Evolutionary conservation across 2,797 vertebrate species (phyloP).

Genomic region (Rhadinocentrus ornatus): DNA sequence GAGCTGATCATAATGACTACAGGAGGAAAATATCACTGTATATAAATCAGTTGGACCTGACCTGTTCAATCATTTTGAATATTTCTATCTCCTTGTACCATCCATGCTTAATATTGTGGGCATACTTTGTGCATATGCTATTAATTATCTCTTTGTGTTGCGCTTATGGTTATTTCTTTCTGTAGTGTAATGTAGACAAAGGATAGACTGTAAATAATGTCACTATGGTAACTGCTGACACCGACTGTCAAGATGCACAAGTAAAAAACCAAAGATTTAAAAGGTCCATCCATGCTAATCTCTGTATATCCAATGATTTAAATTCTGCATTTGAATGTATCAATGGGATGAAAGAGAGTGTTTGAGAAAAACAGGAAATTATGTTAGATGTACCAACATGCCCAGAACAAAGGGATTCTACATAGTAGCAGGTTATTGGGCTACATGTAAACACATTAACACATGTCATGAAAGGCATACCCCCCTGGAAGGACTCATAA

Average conservation of each 20-base stretch:
- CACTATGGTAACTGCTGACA: constrained; percentile 39
- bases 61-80: neutral
- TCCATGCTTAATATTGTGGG: neutral
- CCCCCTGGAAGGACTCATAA: neutral
- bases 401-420: constrained; percentile 19
- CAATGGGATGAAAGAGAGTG: neutral
- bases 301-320: constrained; percentile 3
- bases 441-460: constrained; percentile 25
- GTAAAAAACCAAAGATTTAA: constrained; percentile 17
- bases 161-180: constrained; percentile 3
- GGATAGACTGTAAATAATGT: constrained; percentile 19
- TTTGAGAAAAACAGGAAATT: constrained; percentile 28
- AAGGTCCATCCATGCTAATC: constrained; percentile 17
- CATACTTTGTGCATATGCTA: neutral
- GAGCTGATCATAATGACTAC: constrained; percentile 3
- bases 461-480: constrained; percentile 14
- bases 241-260: constrained; percentile 10
- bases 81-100: neutral
- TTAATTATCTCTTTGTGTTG: neutral
- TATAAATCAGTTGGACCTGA: neutral
- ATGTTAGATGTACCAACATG: constrained; percentile 9
- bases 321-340: neutral
- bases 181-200: constrained; percentile 24
- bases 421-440: constrained; percentile 31
- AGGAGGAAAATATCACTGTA: neutral